phyloP scores from a whole-genome alignment of 2,113 vertebrate species.

The Etheostoma spectabile region DNA sequence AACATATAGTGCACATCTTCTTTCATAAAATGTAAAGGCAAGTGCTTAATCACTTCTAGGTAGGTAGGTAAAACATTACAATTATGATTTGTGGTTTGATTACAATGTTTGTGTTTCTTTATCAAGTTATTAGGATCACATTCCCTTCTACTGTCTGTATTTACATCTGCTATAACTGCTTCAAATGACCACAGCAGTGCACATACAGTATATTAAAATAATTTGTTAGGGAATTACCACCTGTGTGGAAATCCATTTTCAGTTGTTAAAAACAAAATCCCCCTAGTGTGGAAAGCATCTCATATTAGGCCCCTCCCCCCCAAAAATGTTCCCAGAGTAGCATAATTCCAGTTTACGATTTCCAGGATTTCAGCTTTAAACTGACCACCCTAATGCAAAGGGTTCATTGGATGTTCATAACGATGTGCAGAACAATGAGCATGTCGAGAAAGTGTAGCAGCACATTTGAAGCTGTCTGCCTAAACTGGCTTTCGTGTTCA shows the following conservation, averaged over 20 bases:
- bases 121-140: too few species aligned
- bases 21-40: not conserved
- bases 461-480: not conserved
- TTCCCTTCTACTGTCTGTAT: too few species aligned
- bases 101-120: not conserved
- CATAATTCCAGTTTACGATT: not conserved
- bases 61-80: not conserved
- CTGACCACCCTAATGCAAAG: not conserved
- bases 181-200: too few species aligned
- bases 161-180: too few species aligned
- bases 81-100: not conserved
- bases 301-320: too few species aligned
- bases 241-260: too few species aligned
- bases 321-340: too few species aligned
- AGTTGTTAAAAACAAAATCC: too few species aligned
- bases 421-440: not conserved
- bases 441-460: not conserved
- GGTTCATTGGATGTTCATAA: not conserved
- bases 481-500: not conserved
- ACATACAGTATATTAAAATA: too few species aligned
- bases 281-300: too few species aligned
- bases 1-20: not conserved
- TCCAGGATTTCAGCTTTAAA: not conserved
- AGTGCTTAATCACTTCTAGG: not conserved
- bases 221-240: too few species aligned